Conservation (phyloP, 1,140 invertebrate genomes). For the Magallana ariakensis region DNA sequence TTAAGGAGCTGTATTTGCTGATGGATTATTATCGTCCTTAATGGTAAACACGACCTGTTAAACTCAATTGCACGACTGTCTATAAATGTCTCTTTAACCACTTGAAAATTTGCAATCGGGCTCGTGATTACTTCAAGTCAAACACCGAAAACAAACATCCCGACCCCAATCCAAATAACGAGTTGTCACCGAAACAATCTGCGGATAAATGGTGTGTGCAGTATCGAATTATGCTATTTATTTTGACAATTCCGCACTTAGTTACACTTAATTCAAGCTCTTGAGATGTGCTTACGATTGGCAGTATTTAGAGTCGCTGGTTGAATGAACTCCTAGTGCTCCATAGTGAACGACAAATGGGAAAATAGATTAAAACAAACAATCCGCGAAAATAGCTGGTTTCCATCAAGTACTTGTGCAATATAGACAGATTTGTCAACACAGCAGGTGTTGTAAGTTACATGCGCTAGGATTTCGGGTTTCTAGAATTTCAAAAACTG, state of each 20-base stretch:
- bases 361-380: neutral
- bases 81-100: slow-evolving; percentile 42
- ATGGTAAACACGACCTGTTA: slow-evolving; percentile 25
- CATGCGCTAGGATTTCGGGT: neutral
- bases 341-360: neutral
- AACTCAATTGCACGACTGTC: slow-evolving; percentile 35
- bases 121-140: slow-evolving; percentile 23
- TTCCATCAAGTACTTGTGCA: slow-evolving; percentile 17
- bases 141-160: slow-evolving; percentile 13
- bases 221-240: slow-evolving; percentile 33
- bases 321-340: neutral
- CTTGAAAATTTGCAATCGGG: slow-evolving; percentile 28
- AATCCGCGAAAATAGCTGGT: slow-evolving; percentile 6
- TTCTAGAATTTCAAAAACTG: neutral
- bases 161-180: neutral
- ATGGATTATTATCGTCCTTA: slow-evolving; percentile 10
- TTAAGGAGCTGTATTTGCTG: slow-evolving; percentile 16
- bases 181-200: slow-evolving; percentile 19
- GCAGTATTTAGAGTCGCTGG: neutral
- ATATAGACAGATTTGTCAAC: slow-evolving; percentile 25
- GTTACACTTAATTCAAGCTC: slow-evolving; percentile 25
- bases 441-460: slow-evolving; percentile 33
- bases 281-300: neutral
- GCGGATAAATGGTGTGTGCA: slow-evolving; percentile 31
- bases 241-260: slow-evolving; percentile 20